Conservation (phyloP, 2,797 vertebrate genomes). For the Lepus oiostolus region DNA sequence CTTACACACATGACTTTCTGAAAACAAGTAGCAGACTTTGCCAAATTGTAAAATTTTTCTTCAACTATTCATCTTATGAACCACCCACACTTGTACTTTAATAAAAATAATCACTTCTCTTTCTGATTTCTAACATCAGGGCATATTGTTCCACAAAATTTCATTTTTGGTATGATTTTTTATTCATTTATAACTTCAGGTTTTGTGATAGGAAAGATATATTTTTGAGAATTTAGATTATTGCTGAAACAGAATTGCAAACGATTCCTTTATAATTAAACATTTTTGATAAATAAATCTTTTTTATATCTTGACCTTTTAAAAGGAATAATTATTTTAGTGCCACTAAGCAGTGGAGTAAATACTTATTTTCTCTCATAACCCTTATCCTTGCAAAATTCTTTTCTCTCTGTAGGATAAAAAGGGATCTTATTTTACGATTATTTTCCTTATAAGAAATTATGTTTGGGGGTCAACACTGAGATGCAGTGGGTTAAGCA, state of each 20-base stretch:
- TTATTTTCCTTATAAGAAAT: not conserved
- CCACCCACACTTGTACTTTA: not conserved
- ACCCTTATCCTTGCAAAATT: not conserved
- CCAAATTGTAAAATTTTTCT: not conserved
- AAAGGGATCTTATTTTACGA: not conserved
- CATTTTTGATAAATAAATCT: not conserved
- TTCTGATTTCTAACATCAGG: conserved; percentile 78
- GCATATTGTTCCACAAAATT: conserved; percentile 84
- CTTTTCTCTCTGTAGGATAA: not conserved
- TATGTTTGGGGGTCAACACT: not conserved
- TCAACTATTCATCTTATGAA: not conserved
- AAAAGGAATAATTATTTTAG: not conserved
- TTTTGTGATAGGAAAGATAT: not conserved
- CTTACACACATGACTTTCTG: not conserved
- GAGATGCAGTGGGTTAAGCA: no score
- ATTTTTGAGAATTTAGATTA: not conserved
- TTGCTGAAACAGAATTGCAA: not conserved
- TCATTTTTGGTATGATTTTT: conserved; percentile 71
- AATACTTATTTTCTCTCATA: not conserved
- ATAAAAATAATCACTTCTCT: conserved; percentile 29
- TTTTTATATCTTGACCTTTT: not conserved
- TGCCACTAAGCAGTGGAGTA: not conserved
- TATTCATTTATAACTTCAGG: conserved; percentile 81
- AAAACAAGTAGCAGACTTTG: not conserved
- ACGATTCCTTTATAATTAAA: not conserved